phyloP scores from a whole-genome alignment of 2,113 vertebrate genomes.

The Athene noctua region DNA sequence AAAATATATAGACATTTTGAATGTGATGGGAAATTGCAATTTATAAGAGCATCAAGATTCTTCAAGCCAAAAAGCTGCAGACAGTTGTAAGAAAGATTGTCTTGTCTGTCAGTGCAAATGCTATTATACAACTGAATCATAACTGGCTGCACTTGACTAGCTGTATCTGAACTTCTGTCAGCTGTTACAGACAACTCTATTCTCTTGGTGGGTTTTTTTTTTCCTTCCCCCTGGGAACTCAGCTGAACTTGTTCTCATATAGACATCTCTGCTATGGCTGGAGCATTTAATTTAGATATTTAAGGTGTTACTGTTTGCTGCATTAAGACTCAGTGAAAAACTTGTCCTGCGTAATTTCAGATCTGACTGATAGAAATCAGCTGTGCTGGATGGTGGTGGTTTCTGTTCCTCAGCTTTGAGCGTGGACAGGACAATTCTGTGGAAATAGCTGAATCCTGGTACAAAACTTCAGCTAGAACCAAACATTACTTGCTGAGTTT shows the following conservation, averaged over 20 bases:
- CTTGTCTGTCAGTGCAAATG: constrained; percentile 67
- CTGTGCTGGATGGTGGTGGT: not conserved
- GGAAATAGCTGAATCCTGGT: not conserved
- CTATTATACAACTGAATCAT: constrained; percentile 54
- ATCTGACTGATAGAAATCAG: not conserved
- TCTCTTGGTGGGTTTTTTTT: not conserved
- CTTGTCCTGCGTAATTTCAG: not conserved
- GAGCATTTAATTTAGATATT: not conserved
- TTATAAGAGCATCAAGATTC: constrained; percentile 63
- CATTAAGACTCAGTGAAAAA: not conserved
- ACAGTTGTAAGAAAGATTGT: constrained; percentile 66
- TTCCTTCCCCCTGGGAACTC: not conserved
- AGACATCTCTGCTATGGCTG: not conserved
- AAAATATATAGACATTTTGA: constrained; percentile 66
- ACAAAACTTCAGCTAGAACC: not conserved
- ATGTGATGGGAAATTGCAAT: constrained; percentile 58
- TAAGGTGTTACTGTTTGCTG: not conserved
- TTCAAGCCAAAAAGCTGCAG: constrained; percentile 60
- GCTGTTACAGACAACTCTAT: constrained; percentile 45
- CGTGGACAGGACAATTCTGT: not conserved
- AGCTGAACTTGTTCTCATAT: not conserved
- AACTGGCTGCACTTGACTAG: constrained; percentile 64
- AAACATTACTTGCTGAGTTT: not conserved
- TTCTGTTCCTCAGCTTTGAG: not conserved
- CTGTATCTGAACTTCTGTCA: constrained; percentile 58